phyloP scores from a whole-genome alignment of 1,140 invertebrate species.

The Aphelinus atriplicis region DNA sequence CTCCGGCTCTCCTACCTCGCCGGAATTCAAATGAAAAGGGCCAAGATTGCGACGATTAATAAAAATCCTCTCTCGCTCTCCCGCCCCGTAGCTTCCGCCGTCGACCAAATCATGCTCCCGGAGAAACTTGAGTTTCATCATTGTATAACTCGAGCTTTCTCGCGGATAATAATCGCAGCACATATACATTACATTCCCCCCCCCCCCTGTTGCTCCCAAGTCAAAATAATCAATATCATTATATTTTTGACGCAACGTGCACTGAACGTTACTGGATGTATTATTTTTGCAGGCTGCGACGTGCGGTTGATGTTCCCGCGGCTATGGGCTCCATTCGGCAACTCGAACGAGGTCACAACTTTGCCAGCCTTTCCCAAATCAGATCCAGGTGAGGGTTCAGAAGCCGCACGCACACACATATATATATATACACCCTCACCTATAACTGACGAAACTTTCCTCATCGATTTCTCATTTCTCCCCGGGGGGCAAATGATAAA shows the following conservation, averaged over 20 bases:
- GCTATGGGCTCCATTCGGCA: slow-evolving; percentile 61
- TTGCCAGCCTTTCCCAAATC: slow-evolving; percentile 59
- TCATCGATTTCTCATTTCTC: slow-evolving; percentile 18
- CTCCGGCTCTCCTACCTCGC: slow-evolving; percentile 7
- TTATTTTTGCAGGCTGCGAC: slow-evolving; percentile 52
- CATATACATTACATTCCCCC: no score
- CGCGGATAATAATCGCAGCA: no score
- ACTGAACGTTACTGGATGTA: no score
- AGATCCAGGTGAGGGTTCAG: slow-evolving; percentile 56
- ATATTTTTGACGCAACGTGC: no score
- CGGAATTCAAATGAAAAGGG: background rate
- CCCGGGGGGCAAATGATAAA: background rate
- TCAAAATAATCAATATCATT: no score
- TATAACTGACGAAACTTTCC: slow-evolving; percentile 29
- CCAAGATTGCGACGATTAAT: no score
- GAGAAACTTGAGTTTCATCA: no score
- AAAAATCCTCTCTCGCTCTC: no score
- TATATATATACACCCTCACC: background rate
- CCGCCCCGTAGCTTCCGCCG: no score
- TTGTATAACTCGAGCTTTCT: no score
- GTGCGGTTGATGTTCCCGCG: slow-evolving; percentile 63
- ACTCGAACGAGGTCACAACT: slow-evolving; percentile 54
- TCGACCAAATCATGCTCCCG: no score
- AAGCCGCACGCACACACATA: background rate
- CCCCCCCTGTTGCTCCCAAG: no score